phyloP scores from a whole-genome alignment of 2,888 invertebrate species.

The Desoria tigrina region DNA sequence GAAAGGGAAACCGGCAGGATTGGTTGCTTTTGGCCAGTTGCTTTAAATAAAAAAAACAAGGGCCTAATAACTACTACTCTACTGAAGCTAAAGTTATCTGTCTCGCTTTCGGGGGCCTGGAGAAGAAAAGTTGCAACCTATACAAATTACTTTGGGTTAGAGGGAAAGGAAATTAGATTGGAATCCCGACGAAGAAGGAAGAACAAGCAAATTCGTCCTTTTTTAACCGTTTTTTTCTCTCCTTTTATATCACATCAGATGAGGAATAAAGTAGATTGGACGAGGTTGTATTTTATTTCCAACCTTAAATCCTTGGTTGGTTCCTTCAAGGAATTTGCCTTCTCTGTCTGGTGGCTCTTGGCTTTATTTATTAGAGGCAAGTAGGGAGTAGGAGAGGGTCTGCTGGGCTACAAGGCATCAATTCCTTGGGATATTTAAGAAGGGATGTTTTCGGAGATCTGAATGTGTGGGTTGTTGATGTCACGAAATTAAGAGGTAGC shows the following conservation, averaged over 20 bases:
- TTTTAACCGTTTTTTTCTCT: constrained; percentile 1
- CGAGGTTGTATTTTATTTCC: too few species aligned
- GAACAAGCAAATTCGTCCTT: constrained; percentile 19
- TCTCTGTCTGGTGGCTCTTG: too few species aligned
- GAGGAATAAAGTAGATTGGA: too few species aligned
- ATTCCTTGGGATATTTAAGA: too few species aligned
- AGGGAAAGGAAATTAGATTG: constrained; percentile 37
- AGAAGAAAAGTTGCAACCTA: constrained; percentile 24
- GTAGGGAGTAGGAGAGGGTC: too few species aligned
- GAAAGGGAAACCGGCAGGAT: constrained; percentile 1
- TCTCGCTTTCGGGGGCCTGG: not conserved
- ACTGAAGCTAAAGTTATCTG: constrained; percentile 6
- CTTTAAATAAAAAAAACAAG: constrained; percentile 1
- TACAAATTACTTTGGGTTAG: constrained; percentile 16
- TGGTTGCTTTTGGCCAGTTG: constrained; percentile 6
- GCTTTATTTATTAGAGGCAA: too few species aligned
- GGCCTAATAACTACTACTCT: constrained; percentile 8
- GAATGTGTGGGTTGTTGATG: constrained; percentile 7
- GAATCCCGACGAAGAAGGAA: constrained; percentile 20
- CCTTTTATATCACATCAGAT: not conserved
- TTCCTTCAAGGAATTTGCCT: too few species aligned
- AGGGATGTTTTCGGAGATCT: too few species aligned
- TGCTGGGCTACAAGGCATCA: too few species aligned
- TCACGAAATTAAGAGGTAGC: constrained; percentile 27
- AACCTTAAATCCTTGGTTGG: too few species aligned